A percentile compares a stretch with the other conserved stretches of the same genome.
phyloP scores from a whole-genome alignment of 92 coral and sea anemone species.

The Actinostola sp. region DNA sequence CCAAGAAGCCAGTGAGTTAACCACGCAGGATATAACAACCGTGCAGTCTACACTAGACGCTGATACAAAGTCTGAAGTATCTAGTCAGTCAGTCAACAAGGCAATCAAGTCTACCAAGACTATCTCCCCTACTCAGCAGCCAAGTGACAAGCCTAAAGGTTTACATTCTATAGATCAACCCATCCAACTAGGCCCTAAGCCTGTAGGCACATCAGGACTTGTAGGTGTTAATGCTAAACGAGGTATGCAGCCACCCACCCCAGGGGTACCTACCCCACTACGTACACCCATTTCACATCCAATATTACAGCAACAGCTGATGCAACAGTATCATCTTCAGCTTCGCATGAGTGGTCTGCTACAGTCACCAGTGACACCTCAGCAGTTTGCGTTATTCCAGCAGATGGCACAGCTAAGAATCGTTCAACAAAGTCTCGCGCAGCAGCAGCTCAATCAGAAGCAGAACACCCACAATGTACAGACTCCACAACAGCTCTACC shows the following conservation, averaged over 20 bases:
- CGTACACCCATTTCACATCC: conserved; percentile 75
- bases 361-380: conserved; percentile 85
- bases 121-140: conserved; percentile 11
- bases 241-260: conserved; percentile 55
- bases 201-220: conserved; percentile 39
- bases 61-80: conserved; percentile 4
- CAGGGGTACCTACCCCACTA: conserved; percentile 71
- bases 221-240: conserved; percentile 42
- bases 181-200: conserved; percentile 20
- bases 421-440: conserved; percentile 91
- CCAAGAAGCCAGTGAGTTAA: conserved; percentile 1
- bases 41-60: neutral
- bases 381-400: conserved; percentile 82
- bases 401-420: conserved; percentile 91
- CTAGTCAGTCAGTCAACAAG: conserved; percentile 6
- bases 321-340: conserved; percentile 90
- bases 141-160: conserved; percentile 2
- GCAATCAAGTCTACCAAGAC: conserved; percentile 3
- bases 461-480: conserved; percentile 76
- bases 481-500: conserved; percentile 81
- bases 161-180: conserved; percentile 14
- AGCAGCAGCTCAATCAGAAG: conserved; percentile 85
- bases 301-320: conserved; percentile 77
- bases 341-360: conserved; percentile 92
- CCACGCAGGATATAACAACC: neutral